Evolutionary conservation across 2,888 invertebrate species (phyloP).

Genomic region (Horisme vitalbata): DNA sequence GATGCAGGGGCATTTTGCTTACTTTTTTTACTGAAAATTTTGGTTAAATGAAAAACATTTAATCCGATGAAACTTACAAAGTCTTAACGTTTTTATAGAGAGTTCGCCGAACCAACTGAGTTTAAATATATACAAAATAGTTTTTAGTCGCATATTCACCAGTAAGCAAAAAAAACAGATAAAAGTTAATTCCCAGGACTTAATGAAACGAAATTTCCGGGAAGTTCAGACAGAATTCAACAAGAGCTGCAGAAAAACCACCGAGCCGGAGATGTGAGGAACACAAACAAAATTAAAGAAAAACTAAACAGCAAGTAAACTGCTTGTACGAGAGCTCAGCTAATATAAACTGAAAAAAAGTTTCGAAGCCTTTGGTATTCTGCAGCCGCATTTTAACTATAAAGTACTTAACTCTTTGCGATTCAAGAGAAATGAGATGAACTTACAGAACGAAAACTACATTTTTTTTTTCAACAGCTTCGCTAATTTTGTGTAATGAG

Average conservation of each 20-base stretch:
- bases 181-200: conserved; percentile 37
- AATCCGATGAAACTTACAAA: neutral
- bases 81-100: neutral
- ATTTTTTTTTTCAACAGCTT: no score
- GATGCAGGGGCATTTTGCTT: no score
- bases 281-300: conserved; percentile 53
- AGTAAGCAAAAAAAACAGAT: conserved; percentile 21
- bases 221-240: conserved; percentile 35
- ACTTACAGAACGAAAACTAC: no score
- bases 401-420: no score
- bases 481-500: no score
- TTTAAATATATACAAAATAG: neutral
- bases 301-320: conserved; percentile 50
- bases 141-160: conserved; percentile 24
- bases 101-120: no score
- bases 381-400: conserved; percentile 23
- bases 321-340: conserved; percentile 37
- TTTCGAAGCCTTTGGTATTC: conserved; percentile 29
- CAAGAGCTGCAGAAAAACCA: conserved; percentile 36
- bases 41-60: no score
- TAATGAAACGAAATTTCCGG: conserved; percentile 38
- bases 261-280: conserved; percentile 42
- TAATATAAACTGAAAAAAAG: conserved; percentile 38
- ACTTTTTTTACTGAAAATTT: no score
- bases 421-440: no score